Evolutionary conservation across 2,797 vertebrate species (phyloP).

Genomic region (Helarctos malayanus): DNA sequence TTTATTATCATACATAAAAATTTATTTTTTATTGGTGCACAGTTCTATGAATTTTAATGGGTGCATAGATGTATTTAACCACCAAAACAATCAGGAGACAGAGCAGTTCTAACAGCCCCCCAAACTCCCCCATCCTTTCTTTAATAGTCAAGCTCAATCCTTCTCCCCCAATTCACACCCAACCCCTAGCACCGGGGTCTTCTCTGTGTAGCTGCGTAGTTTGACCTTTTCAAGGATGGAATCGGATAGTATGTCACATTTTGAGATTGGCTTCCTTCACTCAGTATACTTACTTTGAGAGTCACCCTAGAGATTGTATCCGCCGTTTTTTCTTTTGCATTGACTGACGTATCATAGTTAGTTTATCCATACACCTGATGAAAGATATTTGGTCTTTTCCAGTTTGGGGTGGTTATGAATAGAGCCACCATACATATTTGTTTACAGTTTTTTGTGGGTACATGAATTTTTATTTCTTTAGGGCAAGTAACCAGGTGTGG

Average conservation of each 20-base stretch:
- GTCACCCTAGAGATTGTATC: background rate
- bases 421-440: background rate
- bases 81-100: background rate
- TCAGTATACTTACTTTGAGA: background rate
- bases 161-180: fast-evolving
- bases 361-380: background rate
- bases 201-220: background rate
- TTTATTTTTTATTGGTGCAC: background rate
- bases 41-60: background rate
- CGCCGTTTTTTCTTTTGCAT: background rate
- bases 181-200: background rate
- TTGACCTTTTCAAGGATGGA: background rate
- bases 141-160: background rate
- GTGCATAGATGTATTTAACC: background rate
- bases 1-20: background rate
- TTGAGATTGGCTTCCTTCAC: background rate
- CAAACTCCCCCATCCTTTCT: background rate
- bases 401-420: background rate
- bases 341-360: background rate
- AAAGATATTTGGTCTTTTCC: background rate
- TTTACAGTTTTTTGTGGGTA: background rate
- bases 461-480: background rate
- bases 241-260: background rate
- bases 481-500: background rate
- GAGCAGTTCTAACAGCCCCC: background rate